Evolutionary conservation across 1,140 invertebrate genomes (phyloP).

Genomic region (Procambarus virginalis): DNA sequence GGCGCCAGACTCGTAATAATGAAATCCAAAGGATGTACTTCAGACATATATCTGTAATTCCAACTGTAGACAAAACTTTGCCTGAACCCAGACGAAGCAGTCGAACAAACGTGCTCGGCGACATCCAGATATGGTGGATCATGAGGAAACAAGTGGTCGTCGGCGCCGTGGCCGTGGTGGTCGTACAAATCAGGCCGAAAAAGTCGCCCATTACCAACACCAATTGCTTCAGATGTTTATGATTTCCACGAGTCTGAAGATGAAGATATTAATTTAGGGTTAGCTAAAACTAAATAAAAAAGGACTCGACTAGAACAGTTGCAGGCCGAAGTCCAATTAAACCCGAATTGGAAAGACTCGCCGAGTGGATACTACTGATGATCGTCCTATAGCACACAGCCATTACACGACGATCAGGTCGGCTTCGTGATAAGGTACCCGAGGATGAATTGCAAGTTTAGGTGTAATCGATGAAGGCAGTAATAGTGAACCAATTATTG

Average conservation of each 20-base stretch:
- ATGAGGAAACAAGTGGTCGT: constrained; percentile 59
- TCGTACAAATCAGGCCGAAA: constrained; percentile 26
- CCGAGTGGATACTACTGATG: constrained; percentile 32
- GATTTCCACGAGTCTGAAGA: constrained; percentile 64
- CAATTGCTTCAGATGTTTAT: constrained; percentile 51
- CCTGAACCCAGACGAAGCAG: constrained; percentile 55
- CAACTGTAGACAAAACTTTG: constrained; percentile 19
- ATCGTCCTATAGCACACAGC: constrained; percentile 25
- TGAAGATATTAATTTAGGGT: constrained; percentile 55
- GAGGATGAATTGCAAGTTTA: constrained; percentile 31
- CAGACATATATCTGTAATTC: background rate
- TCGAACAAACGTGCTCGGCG: constrained; percentile 42
- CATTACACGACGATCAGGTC: constrained; percentile 34
- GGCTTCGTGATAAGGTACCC: constrained; percentile 41
- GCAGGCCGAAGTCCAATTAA: constrained; percentile 41
- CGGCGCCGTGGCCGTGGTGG: constrained; percentile 46
- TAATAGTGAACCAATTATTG: constrained; percentile 36
- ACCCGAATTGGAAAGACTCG: constrained; percentile 35
- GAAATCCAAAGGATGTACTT: constrained; percentile 42
- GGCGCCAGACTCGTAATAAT: constrained; percentile 46
- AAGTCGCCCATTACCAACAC: constrained; percentile 40
- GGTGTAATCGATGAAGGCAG: constrained; percentile 33
- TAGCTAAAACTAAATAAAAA: constrained; percentile 47
- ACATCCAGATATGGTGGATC: constrained; percentile 62
- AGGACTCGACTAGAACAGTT: constrained; percentile 25